Conservation (phyloP, 2,888 invertebrate species). For the Crossocerus cetratus region DNA sequence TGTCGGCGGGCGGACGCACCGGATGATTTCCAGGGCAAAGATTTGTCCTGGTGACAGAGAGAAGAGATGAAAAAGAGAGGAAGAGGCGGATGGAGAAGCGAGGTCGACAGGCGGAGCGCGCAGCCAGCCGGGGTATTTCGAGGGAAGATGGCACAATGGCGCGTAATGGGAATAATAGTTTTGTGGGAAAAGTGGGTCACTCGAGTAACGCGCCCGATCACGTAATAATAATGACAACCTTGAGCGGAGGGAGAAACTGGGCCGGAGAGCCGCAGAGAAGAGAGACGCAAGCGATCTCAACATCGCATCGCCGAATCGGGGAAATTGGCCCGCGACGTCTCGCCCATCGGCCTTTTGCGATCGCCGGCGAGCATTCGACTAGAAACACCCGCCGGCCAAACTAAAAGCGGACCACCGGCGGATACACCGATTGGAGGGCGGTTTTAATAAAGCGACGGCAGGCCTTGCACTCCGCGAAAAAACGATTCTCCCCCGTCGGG, state of each 20-base stretch:
- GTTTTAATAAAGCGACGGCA: too few relatives aligned
- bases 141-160: slow-evolving; percentile 27
- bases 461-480: too few relatives aligned
- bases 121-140: slow-evolving; percentile 23
- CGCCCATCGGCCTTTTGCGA: neutral
- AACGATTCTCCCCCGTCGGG: slow-evolving; percentile 1
- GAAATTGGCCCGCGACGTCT: slow-evolving; percentile 28
- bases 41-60: neutral
- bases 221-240: slow-evolving; percentile 46
- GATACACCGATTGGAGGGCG: too few relatives aligned
- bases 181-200: slow-evolving; percentile 38
- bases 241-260: slow-evolving; percentile 37
- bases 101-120: neutral
- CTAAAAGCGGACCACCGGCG: too few relatives aligned
- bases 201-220: slow-evolving; percentile 43
- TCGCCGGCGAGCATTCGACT: too few relatives aligned
- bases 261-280: slow-evolving; percentile 14
- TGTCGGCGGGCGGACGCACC: too few relatives aligned
- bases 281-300: slow-evolving; percentile 2
- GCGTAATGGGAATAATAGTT: slow-evolving; percentile 44
- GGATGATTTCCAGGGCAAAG: too few relatives aligned
- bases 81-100: neutral
- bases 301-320: slow-evolving; percentile 12
- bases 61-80: neutral
- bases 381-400: too few relatives aligned